Conservation (phyloP, 2,797 vertebrate genomes). For the Ctenopoma multispine region DNA sequence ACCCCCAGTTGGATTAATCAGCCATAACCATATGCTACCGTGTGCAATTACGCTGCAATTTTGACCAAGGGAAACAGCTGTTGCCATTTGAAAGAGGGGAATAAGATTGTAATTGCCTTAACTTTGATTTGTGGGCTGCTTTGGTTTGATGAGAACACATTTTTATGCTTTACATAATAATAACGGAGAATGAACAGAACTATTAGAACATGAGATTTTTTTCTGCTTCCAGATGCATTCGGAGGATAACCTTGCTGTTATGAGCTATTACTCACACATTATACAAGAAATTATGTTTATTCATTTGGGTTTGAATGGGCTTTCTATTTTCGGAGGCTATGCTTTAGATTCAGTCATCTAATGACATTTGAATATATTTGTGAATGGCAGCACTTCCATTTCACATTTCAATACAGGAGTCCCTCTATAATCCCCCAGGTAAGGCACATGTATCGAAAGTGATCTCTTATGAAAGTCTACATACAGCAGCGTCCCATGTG, state of each 20-base stretch:
- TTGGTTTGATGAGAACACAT: slow-evolving; percentile 78
- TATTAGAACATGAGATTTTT: slow-evolving; percentile 55
- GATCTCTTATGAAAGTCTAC: slow-evolving; percentile 28
- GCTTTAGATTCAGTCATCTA: slow-evolving; percentile 45
- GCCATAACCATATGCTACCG: slow-evolving; percentile 85
- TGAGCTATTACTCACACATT: slow-evolving; percentile 61
- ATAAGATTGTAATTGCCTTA: slow-evolving; percentile 83
- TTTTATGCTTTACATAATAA: slow-evolving; percentile 77
- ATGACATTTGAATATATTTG: slow-evolving; percentile 57
- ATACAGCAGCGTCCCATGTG: background rate
- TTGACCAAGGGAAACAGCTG: slow-evolving; percentile 85
- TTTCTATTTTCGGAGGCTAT: slow-evolving; percentile 57
- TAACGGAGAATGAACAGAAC: slow-evolving; percentile 64
- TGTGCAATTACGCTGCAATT: slow-evolving; percentile 82
- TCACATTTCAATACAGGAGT: slow-evolving; percentile 31
- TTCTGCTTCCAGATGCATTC: slow-evolving; percentile 56
- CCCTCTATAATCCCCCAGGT: slow-evolving; percentile 40
- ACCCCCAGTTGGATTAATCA: slow-evolving; percentile 84
- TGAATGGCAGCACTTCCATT: slow-evolving; percentile 16
- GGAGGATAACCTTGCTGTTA: slow-evolving; percentile 61
- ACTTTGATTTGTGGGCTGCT: slow-evolving; percentile 85
- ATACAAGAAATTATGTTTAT: slow-evolving; percentile 63
- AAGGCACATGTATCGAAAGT: slow-evolving; percentile 27
- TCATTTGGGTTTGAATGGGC: slow-evolving; percentile 59
- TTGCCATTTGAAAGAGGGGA: slow-evolving; percentile 82